These are phyloP conservation scores for Epinephelus moara DNA, from an alignment of 2,113 vertebrate species.

Conservation along the genomic window DNA sequence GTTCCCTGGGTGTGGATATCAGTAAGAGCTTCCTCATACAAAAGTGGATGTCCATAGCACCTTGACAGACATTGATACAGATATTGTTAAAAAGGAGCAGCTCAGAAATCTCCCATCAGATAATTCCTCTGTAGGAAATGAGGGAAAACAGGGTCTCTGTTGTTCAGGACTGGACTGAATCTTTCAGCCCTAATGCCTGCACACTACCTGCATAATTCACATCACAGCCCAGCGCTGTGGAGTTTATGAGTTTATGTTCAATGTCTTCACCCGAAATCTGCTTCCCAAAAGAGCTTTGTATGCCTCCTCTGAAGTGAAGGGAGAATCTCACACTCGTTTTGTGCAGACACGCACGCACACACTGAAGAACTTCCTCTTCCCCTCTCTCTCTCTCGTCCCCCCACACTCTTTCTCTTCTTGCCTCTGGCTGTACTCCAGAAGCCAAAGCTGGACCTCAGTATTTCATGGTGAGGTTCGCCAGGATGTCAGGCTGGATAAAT, in stretches of 20 bases:
- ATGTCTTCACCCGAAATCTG: conserved; percentile 1
- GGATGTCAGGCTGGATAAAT: conserved; percentile 54
- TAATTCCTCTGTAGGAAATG: conserved; percentile 1
- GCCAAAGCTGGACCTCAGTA: conserved; percentile 46
- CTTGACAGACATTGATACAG: not conserved
- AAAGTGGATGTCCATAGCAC: conserved; percentile 1
- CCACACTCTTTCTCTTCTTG: conserved; percentile 2
- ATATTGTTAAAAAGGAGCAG: not conserved
- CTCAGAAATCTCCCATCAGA: not conserved
- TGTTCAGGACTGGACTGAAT: conserved; percentile 6
- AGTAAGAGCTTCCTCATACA: not conserved
- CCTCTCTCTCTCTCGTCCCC: conserved; percentile 14
- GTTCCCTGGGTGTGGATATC: not conserved
- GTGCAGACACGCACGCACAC: not conserved
- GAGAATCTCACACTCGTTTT: not conserved
- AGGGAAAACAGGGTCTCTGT: not conserved
- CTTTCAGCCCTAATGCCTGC: conserved; percentile 18
- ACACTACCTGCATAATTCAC: conserved; percentile 35
- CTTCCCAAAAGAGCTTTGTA: conserved; percentile 8
- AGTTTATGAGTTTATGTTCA: conserved; percentile 20
- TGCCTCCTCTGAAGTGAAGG: conserved; percentile 13
- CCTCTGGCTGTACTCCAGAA: conserved; percentile 54
- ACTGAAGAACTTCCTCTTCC: not conserved
- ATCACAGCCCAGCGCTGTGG: not conserved
- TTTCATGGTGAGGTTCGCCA: conserved; percentile 51